A percentile compares a stretch with the other conserved stretches of the same genome.
Conservation (phyloP, 1,140 invertebrate species). For the Zaprionus taronus region DNA sequence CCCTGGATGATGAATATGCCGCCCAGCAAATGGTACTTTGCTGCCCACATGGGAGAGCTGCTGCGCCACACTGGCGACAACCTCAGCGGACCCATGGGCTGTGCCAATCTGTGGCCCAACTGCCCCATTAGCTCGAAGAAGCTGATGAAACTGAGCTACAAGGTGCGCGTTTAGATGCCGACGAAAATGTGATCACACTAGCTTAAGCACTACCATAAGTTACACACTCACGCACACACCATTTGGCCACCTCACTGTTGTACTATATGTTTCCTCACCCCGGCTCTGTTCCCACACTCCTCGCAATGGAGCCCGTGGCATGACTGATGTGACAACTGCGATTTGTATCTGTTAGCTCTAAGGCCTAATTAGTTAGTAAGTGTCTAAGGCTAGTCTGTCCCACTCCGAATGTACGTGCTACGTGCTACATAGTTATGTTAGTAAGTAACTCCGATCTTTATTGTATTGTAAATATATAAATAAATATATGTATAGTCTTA, state of each 20-base stretch:
- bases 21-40: constrained; percentile 91
- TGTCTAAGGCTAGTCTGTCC: constrained; percentile 51
- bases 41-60: constrained; percentile 92
- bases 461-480: constrained; percentile 51
- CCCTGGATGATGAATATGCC: constrained; percentile 84
- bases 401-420: constrained; percentile 28
- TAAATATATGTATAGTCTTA: constrained; percentile 46
- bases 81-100: constrained; percentile 82
- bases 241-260: constrained; percentile 47
- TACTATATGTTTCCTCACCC: constrained; percentile 57
- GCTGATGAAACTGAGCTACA: constrained; percentile 81
- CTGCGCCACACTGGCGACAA: constrained; percentile 84
- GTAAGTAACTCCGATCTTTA: constrained; percentile 12
- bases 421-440: not conserved
- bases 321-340: constrained; percentile 58
- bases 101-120: constrained; percentile 83
- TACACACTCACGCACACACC: constrained; percentile 12
- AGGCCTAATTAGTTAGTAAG: constrained; percentile 59
- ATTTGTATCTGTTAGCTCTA: constrained; percentile 44
- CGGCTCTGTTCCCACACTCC: constrained; percentile 6
- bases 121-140: constrained; percentile 84
- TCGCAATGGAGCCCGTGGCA: constrained; percentile 21
- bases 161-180: constrained; percentile 68
- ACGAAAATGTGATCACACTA: constrained; percentile 43
- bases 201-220: constrained; percentile 42